Evolutionary conservation across 2,113 vertebrate genomes (phyloP), one percentile per base, ranked within the genome.

Genomic region (Chauna torquata): DNA sequence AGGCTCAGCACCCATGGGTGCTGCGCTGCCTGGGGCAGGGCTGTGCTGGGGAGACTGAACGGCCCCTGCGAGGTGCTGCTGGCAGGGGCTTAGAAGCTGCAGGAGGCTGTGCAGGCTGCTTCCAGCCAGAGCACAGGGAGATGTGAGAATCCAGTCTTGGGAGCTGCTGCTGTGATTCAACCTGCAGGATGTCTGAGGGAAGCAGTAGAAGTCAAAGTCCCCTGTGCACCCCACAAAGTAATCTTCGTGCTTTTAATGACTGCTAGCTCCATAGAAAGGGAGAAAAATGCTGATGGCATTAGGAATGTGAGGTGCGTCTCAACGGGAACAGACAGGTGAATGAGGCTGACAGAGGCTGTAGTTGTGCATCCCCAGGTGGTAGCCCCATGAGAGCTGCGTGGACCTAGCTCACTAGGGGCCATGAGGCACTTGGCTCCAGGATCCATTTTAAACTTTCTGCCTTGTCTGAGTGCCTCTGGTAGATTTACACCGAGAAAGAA

Each of bases 271-370:
- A 14, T 8, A 30, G 58, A 54, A 49, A 36, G 18, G 13, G 6
- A 18, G 9, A 20, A 13, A 34, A 57, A 65, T 9, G n/a, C 52
- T 28, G 65, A 3, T 32, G 68, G 23, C 3, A 8, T 28, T 34
- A 4, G 1, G 1, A 9, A 42, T 1, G 42, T 61, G 40, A 8
- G 7, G 65, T 6, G 71, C 16, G 8, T 65, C 49, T 45, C 70
- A 9, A 10, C 27, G 18, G 55, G 84, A 58, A 8, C 5, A 1
- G 36, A 14, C 0, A 3, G 45, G 36, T n/a, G 66, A 23, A 5
- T 15, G 75, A 76, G 76, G 30, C 22, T 25, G 28, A 4, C 58
- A 7, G 32, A 34, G 66, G n/a, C 32, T 49, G 28, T 3, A 20
- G 23, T 3, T 66, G 42, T 34, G 59, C 68, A 0, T 20, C 49